A percentile compares a stretch with the other conserved stretches of the same genome.
phyloP scores from a whole-genome alignment of 2,797 vertebrate genomes.

The Thalassophryne amazonica region DNA sequence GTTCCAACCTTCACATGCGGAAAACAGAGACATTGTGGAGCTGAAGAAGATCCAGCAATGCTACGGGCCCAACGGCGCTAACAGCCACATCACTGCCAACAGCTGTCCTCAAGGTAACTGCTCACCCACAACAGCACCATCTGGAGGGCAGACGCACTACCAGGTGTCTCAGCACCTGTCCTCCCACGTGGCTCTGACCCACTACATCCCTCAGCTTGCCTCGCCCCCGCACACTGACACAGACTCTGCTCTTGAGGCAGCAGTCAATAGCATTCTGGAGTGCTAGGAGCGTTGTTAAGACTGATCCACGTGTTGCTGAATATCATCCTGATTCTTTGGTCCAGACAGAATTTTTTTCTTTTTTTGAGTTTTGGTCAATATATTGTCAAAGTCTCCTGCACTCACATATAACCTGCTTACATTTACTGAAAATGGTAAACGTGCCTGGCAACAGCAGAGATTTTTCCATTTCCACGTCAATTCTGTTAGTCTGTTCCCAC shows the following conservation, averaged over 20 bases:
- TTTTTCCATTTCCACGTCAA: too few relatives aligned
- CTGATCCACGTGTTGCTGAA: conserved; percentile 33
- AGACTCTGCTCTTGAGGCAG: conserved; percentile 97
- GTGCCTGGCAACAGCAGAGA: too few relatives aligned
- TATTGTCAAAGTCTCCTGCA: conserved; percentile 14
- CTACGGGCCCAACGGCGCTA: conserved; percentile 42
- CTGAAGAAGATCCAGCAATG: conserved; percentile 84
- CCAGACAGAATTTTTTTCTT: conserved; percentile 7
- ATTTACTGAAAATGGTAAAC: too few relatives aligned
- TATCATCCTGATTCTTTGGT: conserved; percentile 11
- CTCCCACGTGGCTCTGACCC: conserved; percentile 42
- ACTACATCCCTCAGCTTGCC: conserved; percentile 72
- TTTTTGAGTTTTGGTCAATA: conserved; percentile 4
- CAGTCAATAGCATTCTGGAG: conserved; percentile 99
- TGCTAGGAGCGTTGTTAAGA: conserved; percentile 79
- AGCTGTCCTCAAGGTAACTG: conserved; percentile 49
- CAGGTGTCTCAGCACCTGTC: conserved; percentile 39
- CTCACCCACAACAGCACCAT: conserved; percentile 38
- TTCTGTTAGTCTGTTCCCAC: too few relatives aligned
- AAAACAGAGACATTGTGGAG: conserved; percentile 87
- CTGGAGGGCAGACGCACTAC: conserved; percentile 45
- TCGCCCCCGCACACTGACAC: conserved; percentile 85
- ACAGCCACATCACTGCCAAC: conserved; percentile 37
- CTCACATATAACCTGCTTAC: conserved; percentile 30
- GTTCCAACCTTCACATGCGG: conserved; percentile 77